Evolutionary conservation across 2,113 vertebrate species (phyloP), one percentile per base, ranked within the genome.

Genomic region (Nipponia nippon): DNA sequence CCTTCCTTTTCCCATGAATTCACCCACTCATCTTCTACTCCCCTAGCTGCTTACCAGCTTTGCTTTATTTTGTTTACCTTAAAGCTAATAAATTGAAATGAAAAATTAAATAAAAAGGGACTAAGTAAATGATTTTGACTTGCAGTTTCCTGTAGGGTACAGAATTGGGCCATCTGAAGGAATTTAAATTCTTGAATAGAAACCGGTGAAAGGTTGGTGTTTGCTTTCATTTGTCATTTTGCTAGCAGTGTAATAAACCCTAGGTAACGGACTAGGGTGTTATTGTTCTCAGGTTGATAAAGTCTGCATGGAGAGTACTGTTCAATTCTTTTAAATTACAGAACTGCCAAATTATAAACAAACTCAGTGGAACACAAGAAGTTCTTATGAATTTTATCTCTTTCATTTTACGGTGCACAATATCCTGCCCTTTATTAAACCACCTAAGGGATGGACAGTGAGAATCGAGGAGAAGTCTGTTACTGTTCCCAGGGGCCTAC

Each of bases 371-470:
- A 95, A 89, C 44, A 52, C 69, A 22, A 75, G 52, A 63, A 72
- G 34, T 67, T 85, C 44, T 93, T 79, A 89, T 6, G 78, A 79
- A 44, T 94, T 89, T 93, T 91, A 29, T 87, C 85, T 94, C 81
- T 89, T 65, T 83, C 30, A 25, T 75, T 93, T 79, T 65, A 65
- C 3, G 17, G 11, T 85, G 73, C 53, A 52, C 93, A 96, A 80
- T 96, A 95, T 96, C 90, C 92, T 96, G 82, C 58, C 62, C 62
- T 91, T 96, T 96, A 95, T 95, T 96, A 95, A 96, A 94, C 40
- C 66, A 85, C 82, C 49, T 30, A 10, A 79, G 62, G 78, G 66
- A 58, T 29, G 62, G 87, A 14, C 58, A 12, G 78, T 42, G 89
- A 84, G 65, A 63, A 58, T 7, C 4, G 18, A 38, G 80, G 25